Conservation (phyloP, 1,140 invertebrate genomes). For the Homalodisca vitripennis region DNA sequence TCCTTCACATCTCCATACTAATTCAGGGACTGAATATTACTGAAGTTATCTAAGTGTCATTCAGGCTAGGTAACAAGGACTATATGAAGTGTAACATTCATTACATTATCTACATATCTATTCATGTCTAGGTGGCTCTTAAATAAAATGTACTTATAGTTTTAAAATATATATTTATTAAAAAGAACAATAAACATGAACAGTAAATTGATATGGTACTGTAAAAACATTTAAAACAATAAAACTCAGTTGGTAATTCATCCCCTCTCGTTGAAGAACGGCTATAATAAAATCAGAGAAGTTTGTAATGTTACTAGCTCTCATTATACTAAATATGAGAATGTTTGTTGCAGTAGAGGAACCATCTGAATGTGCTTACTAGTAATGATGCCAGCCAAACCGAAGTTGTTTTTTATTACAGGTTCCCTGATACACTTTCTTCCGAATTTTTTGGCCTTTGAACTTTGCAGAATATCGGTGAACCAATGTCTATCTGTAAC, state of each 20-base stretch:
- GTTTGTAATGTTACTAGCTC: not conserved
- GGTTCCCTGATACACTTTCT: not conserved
- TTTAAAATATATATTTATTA: not conserved
- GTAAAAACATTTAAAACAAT: not conserved
- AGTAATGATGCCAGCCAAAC: not conserved
- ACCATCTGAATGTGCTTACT: not conserved
- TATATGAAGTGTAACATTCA: too few species aligned
- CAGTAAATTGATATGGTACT: not conserved
- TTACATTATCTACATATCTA: too few species aligned
- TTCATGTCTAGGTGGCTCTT: too few species aligned
- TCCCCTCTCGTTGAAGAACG: not conserved
- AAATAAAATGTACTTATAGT: not conserved
- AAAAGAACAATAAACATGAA: not conserved
- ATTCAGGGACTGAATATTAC: too few species aligned
- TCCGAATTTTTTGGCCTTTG: not conserved
- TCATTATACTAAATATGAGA: not conserved
- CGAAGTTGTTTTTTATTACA: not conserved
- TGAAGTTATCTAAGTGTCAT: too few species aligned
- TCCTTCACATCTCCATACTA: too few species aligned
- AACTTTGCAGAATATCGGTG: not conserved
- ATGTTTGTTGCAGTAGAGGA: not conserved
- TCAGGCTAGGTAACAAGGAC: too few species aligned
- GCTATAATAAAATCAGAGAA: not conserved
- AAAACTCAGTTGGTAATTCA: not conserved
- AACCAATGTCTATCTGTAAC: slow-evolving; percentile 8